Evolutionary conservation across 2,113 vertebrate species (phyloP).

Genomic region (Dicrurus megarhynchus): DNA sequence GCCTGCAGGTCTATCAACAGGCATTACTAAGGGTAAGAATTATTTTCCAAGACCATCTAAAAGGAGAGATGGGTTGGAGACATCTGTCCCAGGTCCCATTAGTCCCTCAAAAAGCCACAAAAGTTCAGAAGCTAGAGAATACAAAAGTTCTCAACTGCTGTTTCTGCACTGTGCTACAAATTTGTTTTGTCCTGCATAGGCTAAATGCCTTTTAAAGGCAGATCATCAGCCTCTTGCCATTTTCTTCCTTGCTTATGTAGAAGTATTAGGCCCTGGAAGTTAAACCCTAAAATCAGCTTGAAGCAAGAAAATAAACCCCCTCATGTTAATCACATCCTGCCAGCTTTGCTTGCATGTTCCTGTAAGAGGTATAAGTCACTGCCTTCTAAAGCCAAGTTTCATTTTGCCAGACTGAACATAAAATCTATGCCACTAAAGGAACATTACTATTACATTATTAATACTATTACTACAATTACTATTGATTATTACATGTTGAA

Average conservation of each 20-base stretch:
- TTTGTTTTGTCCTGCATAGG: not conserved
- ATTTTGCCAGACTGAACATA: not conserved
- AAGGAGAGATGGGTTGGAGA: not conserved
- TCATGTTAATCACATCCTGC: not conserved
- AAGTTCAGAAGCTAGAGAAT: not conserved
- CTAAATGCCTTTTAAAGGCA: not conserved
- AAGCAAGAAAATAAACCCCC: not conserved
- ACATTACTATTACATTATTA: not conserved
- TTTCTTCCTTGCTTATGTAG: not conserved
- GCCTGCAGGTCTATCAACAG: not conserved
- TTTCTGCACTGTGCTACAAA: not conserved
- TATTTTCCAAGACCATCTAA: not conserved
- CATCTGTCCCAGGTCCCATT: not conserved
- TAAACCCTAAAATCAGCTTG: not conserved
- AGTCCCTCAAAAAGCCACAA: not conserved
- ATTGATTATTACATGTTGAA: not conserved
- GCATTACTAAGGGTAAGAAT: not conserved
- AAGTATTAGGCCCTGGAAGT: not conserved
- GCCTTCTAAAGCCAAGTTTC: not conserved
- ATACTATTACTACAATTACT: not conserved
- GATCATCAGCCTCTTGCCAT: not conserved
- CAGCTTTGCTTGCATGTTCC: not conserved
- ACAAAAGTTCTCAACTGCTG: not conserved
- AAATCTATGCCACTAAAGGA: not conserved
- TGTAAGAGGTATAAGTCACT: not conserved